phyloP scores from a whole-genome alignment of 1,140 invertebrate genomes.

The Heliconius himera region DNA sequence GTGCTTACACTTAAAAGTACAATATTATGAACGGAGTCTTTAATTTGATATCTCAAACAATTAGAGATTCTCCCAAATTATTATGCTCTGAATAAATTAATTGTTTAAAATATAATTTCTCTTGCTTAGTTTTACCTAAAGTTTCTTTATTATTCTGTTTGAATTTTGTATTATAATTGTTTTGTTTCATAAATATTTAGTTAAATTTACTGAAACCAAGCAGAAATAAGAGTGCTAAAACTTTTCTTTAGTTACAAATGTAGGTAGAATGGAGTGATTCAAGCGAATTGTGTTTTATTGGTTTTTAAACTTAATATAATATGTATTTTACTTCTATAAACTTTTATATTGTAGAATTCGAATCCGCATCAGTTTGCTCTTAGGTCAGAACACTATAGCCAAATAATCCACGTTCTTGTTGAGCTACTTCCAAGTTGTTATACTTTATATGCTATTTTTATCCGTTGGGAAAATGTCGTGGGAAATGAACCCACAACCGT shows the following conservation, averaged over 20 bases:
- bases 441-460: too few relatives aligned
- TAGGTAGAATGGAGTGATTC: neutral
- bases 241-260: neutral
- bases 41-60: neutral
- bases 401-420: too few relatives aligned
- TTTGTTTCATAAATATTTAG: neutral
- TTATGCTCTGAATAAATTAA: neutral
- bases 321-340: too few relatives aligned
- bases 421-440: too few relatives aligned
- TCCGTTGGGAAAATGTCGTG: too few relatives aligned
- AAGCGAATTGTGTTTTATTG: neutral
- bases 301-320: too few relatives aligned
- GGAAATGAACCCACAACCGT: too few relatives aligned
- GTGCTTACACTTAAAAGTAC: neutral
- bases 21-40: too few relatives aligned
- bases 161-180: neutral
- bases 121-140: neutral
- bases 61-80: neutral
- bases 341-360: too few relatives aligned
- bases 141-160: neutral
- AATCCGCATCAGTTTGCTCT: too few relatives aligned
- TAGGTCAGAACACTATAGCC: too few relatives aligned
- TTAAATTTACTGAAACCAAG: neutral
- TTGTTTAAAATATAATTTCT: neutral
- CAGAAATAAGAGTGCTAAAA: neutral